A percentile compares a stretch with the other conserved stretches of the same genome.
These are phyloP conservation scores for Lochmaea crataegi DNA, from an alignment of 2,888 invertebrate genomes.

Conservation along the genomic window DNA sequence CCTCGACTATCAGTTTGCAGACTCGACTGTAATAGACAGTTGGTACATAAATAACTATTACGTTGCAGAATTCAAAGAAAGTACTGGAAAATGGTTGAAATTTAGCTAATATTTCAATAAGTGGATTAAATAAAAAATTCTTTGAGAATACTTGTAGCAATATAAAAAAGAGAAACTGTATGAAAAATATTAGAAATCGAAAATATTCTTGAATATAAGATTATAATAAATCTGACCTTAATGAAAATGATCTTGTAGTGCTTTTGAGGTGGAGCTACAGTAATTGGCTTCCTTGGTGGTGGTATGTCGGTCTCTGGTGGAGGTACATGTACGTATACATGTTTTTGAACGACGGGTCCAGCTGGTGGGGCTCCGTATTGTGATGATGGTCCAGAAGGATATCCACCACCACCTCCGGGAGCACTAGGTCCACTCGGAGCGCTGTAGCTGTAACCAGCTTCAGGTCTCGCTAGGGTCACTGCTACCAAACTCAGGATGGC, in stretches of 20 bases:
- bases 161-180: too few species aligned
- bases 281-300: conserved; percentile 71
- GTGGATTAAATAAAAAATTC: too few species aligned
- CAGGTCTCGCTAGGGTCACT: conserved; percentile 66
- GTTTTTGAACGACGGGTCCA: conserved; percentile 86
- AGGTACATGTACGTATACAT: conserved; percentile 91
- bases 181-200: too few species aligned
- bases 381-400: conserved; percentile 69
- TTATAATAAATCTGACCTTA: conserved; percentile 67
- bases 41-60: too few species aligned
- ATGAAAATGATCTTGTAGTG: conserved; percentile 89
- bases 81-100: too few species aligned
- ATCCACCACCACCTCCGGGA: conserved; percentile 67
- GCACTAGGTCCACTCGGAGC: conserved; percentile 63
- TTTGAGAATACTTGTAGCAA: too few species aligned
- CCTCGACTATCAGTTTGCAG: too few species aligned
- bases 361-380: conserved; percentile 79
- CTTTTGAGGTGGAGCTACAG: conserved; percentile 75
- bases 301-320: conserved; percentile 86
- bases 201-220: too few species aligned
- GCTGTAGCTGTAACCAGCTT: conserved; percentile 57
- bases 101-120: too few species aligned
- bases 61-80: too few species aligned
- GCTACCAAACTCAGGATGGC: conserved; percentile 62
- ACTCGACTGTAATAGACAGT: too few species aligned